Conservation (phyloP, 2,888 invertebrate species). For the Silvanus unidentatus region DNA sequence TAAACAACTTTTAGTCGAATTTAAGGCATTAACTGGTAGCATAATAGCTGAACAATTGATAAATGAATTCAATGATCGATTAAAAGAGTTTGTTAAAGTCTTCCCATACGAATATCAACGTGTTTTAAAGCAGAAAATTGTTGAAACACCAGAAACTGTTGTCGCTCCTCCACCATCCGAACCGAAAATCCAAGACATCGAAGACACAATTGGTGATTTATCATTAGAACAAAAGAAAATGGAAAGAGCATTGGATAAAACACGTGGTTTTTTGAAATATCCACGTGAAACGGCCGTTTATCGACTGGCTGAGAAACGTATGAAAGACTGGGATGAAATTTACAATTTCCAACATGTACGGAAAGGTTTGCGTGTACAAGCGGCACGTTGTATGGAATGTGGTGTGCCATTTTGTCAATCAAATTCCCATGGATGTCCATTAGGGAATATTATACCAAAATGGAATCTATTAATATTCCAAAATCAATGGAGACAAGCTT, state of each 20-base stretch:
- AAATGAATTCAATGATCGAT: constrained; percentile 68
- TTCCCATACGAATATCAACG: constrained; percentile 96
- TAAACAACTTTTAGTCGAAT: constrained; percentile 73
- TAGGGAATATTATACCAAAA: constrained; percentile 98
- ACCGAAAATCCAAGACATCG: constrained; percentile 65
- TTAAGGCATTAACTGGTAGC: constrained; percentile 75
- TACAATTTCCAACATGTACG: constrained; percentile 83
- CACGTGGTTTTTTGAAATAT: constrained; percentile 94
- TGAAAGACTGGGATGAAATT: constrained; percentile 96
- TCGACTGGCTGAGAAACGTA: constrained; percentile 74
- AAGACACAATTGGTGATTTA: constrained; percentile 77
- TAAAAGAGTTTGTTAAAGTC: constrained; percentile 81
- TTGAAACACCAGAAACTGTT: constrained; percentile 33
- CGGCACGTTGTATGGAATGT: constrained; percentile 98
- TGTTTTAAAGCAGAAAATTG: constrained; percentile 64
- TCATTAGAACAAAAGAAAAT: constrained; percentile 72
- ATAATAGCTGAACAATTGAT: constrained; percentile 74
- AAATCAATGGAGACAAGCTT: constrained; percentile 90
- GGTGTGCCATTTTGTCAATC: constrained; percentile 98
- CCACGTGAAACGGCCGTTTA: constrained; percentile 82
- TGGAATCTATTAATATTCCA: constrained; percentile 98
- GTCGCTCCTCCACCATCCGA: constrained; percentile 32
- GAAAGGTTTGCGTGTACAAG: constrained; percentile 83
- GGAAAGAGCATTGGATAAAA: constrained; percentile 77
- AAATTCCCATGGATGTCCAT: constrained; percentile 85